A percentile compares a stretch with the other conserved stretches of the same genome.
Evolutionary conservation across 2,797 vertebrate species (phyloP).

Genomic region (Crax fasciolata): DNA sequence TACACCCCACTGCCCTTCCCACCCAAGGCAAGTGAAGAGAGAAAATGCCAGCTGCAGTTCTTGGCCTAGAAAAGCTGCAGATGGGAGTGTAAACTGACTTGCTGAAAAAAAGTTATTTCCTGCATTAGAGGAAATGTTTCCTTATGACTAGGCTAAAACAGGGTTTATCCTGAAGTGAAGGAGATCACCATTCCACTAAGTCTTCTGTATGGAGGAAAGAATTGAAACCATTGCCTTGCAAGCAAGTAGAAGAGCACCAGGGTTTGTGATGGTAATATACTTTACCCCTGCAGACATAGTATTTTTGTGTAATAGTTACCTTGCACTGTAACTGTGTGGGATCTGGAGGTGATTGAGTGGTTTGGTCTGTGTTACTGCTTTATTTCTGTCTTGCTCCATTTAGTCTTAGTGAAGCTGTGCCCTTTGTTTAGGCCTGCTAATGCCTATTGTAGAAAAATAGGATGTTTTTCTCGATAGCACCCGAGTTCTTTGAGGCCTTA

Average conservation of each 20-base stretch:
- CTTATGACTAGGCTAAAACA: background rate
- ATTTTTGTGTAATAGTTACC: background rate
- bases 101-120: background rate
- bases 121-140: background rate
- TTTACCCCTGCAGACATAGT: background rate
- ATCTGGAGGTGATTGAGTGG: background rate
- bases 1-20: rapidly evolving
- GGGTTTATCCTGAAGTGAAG: background rate
- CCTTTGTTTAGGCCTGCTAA: background rate
- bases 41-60: background rate
- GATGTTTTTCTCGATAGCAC: background rate
- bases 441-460: background rate
- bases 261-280: background rate
- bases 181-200: background rate
- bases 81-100: background rate
- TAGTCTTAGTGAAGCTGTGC: background rate
- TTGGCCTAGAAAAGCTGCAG: background rate
- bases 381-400: background rate
- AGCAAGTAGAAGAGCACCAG: background rate
- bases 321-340: background rate
- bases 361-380: background rate
- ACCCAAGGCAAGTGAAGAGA: background rate
- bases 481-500: background rate
- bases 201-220: background rate
- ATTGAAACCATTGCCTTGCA: background rate